Base-by-base conservation (phyloP, 2,113 vertebrate genomes). In the Trichomycterus rosablanca region DNA sequence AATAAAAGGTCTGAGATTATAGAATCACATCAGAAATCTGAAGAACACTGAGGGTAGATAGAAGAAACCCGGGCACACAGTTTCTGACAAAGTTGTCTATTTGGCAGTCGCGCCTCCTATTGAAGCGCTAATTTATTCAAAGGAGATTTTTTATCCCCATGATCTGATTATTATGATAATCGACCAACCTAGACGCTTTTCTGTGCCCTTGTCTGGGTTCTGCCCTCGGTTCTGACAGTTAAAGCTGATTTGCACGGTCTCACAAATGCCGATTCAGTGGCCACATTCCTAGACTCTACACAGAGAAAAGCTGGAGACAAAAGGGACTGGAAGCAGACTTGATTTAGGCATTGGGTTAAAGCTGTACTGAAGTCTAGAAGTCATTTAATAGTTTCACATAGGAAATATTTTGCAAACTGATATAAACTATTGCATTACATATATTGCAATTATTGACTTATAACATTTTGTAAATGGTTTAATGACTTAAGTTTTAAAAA, bases 31-130 rank as follows among this genome's bases (percentile, higher is more conserved):
- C 76, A 81, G 81, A 76, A 76, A 74, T 75, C 58, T 68, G 59
- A 23, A 71, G 66, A 75, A 74, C 73, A 77, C 74, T 77, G 59
- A 74, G 67, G 67, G 52, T 72, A 63, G 72, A 44, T 51, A 51
- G 54, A 56, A 61, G 66, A 69, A 70, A 68, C 76, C 56, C 72
- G 63, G 68, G 75, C 77, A 72, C 75, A 76, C 67, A 35, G 71
- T 68, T 65, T 59, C 81, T 87, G 85, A 86, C 84, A 83, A 78
- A 89, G 86, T 88, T 88, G 85, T 88, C 86, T 89, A 79, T 86
- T 84, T 89, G 84, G 86, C 85, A 86, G 86, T 82, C 85, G 84
- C 78, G 81, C 86, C 87, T 88, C 83, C 87, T 88, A 88, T 89
- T 88, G 80, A 89, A 84, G 19, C 69, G 55, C 75, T 85, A 87